Base-by-base conservation (phyloP, 2,888 invertebrate species). In the Andrena fulva region DNA sequence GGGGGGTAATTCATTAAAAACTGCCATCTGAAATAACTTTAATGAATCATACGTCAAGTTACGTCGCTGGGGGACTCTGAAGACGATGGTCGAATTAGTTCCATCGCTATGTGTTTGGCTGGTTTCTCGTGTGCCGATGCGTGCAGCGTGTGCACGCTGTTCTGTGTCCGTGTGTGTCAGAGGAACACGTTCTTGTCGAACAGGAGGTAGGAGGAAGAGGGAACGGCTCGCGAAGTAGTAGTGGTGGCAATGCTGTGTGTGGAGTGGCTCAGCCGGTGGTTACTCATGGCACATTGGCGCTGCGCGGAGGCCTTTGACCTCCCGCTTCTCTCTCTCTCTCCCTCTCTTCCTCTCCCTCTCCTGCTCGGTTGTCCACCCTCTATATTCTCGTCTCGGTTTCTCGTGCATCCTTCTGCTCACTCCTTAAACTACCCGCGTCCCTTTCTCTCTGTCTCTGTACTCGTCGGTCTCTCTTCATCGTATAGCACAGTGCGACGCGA, bases 271-370 rank as follows among this genome's bases (percentile, higher is more conserved):
- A 82, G 88, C 85, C 90, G 87, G 89, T 90, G 87, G 89, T 89
- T 87, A 87, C 86, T 86, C 86, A 84, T 85, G 85, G 89, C 90
- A 88, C 88, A 92, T 90, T 89, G 90, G 91, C 82, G 91, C 89
- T 85, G 85, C 86, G 81, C 91, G 87, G 89, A 93, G 93, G 93
- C 93, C 93, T 93, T 93, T 93, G 93, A 93, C 93, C 93, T 92
- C 92, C 90, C 88, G 87, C 79, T 82, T 81, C 84, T 76, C 81
- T 79, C 82, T 78, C 31, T 74, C 74, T 62, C 82, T 81, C 81
- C 63, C 66, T 74, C 81, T 20, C 66, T 54, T 48, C n/a, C 42
- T 67, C 59, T 35, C 62, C 59, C 69, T 33, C 29, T 67, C 10
- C 27, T 50, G 42, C 69, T 75, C 70, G 66, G 67, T 52, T 64